phyloP scores from a whole-genome alignment of 2,113 vertebrate genomes.

The Alosa alosa region DNA sequence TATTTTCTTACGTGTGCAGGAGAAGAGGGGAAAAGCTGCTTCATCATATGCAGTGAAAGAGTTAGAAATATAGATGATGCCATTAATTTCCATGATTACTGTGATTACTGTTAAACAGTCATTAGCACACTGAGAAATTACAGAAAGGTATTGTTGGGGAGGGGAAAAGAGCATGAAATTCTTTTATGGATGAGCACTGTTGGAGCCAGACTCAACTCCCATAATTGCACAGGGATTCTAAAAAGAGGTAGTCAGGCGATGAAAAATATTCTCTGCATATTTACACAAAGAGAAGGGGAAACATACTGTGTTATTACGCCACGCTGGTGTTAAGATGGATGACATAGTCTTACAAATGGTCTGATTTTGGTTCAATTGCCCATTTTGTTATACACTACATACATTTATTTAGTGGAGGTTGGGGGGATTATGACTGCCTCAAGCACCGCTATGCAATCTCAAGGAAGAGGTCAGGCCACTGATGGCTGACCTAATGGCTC shows the following conservation, averaged over 20 bases:
- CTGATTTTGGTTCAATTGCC: background rate
- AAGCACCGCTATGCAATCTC: slow-evolving; percentile 29
- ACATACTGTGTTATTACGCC: slow-evolving; percentile 3
- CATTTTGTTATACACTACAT: background rate
- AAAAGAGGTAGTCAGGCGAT: background rate
- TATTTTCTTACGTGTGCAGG: background rate
- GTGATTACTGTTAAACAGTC: background rate
- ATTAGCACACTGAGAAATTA: slow-evolving; percentile 7
- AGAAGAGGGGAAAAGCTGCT: background rate
- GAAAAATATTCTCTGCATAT: background rate
- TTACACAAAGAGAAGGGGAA: background rate
- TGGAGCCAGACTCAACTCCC: background rate
- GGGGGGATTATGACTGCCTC: background rate
- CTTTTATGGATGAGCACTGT: background rate
- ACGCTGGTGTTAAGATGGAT: slow-evolving; percentile 21
- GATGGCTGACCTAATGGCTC: slow-evolving; percentile 23
- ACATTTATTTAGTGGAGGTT: background rate
- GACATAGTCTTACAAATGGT: slow-evolving; percentile 19
- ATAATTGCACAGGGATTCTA: background rate
- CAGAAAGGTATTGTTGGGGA: background rate
- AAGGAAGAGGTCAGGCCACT: slow-evolving; percentile 37
- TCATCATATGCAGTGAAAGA: background rate
- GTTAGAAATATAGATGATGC: background rate
- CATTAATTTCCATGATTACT: slow-evolving; percentile 12
- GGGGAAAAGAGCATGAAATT: background rate